Percentiles rank a stretch among this genome's conserved stretches.
These are phyloP conservation scores for Varanus komodoensis DNA, from an alignment of 2,113 vertebrate species.

Conservation along the genomic window DNA sequence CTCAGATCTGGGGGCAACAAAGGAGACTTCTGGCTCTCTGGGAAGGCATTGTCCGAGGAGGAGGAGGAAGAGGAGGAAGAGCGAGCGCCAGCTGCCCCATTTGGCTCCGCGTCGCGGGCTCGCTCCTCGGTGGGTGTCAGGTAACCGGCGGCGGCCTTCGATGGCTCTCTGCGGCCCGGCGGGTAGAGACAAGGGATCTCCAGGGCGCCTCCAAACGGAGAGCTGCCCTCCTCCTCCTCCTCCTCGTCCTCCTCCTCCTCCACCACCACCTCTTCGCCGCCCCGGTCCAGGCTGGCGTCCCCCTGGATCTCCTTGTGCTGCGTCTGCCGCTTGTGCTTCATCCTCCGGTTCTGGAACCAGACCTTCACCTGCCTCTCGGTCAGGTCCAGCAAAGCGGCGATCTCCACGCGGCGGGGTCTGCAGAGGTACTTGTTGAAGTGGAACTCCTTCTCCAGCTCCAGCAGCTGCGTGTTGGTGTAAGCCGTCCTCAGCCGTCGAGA, in stretches of 20 bases:
- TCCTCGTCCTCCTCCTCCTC: constrained; percentile 54
- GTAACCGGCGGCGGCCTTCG: constrained; percentile 61
- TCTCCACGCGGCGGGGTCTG: constrained; percentile 92
- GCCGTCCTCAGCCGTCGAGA: constrained; percentile 91
- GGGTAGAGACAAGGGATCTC: constrained; percentile 67
- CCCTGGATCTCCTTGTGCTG: constrained; percentile 84
- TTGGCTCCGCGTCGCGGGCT: constrained; percentile 61
- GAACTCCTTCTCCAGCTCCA: constrained; percentile 98
- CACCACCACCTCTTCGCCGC: constrained; percentile 81
- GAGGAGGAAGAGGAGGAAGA: constrained; percentile 15
- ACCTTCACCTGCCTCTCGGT: constrained; percentile 97
- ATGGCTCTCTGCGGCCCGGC: constrained; percentile 55
- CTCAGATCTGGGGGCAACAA: constrained; percentile 85
- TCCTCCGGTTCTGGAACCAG: constrained; percentile 97
- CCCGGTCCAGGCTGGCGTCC: constrained; percentile 77
- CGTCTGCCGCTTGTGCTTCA: constrained; percentile 96
- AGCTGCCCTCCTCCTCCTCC: constrained; percentile 68
- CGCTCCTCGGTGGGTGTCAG: constrained; percentile 66
- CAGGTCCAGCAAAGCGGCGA: constrained; percentile 92
- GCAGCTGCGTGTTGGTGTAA: constrained; percentile 96
- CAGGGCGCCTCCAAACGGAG: constrained; percentile 53
- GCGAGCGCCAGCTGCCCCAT: constrained; percentile 34
- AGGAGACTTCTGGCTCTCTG: constrained; percentile 76
- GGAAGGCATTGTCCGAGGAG: constrained; percentile 69
- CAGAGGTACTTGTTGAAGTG: constrained; percentile 98